phyloP scores from a whole-genome alignment of 2,797 vertebrate genomes.

The Ctenopoma multispine region DNA sequence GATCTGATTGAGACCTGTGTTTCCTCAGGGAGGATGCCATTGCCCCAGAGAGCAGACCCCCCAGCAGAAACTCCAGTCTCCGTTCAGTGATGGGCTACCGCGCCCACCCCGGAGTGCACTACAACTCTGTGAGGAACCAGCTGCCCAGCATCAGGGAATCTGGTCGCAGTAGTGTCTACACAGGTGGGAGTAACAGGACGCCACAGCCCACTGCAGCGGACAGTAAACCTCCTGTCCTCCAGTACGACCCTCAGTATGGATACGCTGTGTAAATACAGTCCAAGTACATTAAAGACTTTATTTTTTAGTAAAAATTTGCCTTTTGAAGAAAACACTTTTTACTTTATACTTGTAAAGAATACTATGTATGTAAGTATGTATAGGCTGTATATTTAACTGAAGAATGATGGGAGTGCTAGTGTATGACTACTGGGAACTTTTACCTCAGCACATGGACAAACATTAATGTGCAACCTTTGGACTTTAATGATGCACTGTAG shows the following conservation, averaged over 20 bases:
- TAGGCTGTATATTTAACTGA: conserved; percentile 29
- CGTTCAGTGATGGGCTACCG: conserved; percentile 85
- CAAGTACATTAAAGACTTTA: background rate
- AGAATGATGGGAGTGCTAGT: conserved; percentile 30
- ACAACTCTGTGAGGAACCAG: conserved; percentile 66
- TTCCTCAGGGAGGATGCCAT: conserved; percentile 80
- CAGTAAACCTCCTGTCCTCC: conserved; percentile 20
- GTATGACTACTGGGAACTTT: conserved; percentile 10
- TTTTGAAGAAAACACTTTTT: background rate
- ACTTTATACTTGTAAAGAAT: conserved; percentile 17
- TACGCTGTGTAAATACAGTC: conserved; percentile 77
- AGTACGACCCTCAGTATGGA: conserved; percentile 80
- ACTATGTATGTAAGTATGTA: conserved; percentile 16
- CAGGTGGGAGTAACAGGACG: conserved; percentile 4
- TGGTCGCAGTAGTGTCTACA: conserved; percentile 26
- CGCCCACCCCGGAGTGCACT: conserved; percentile 78
- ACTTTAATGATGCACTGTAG: conserved; percentile 27
- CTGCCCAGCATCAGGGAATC: conserved; percentile 51
- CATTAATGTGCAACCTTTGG: conserved; percentile 5
- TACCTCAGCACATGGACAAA: conserved; percentile 25
- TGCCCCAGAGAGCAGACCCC: conserved; percentile 81
- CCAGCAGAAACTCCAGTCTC: conserved; percentile 82
- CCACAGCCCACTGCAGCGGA: background rate
- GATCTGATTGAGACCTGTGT: background rate
- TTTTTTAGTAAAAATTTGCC: background rate